Evolutionary conservation across 2,113 vertebrate species (phyloP), one percentile per base, ranked within the genome.

Genomic region (Harpagus bidentatus): DNA sequence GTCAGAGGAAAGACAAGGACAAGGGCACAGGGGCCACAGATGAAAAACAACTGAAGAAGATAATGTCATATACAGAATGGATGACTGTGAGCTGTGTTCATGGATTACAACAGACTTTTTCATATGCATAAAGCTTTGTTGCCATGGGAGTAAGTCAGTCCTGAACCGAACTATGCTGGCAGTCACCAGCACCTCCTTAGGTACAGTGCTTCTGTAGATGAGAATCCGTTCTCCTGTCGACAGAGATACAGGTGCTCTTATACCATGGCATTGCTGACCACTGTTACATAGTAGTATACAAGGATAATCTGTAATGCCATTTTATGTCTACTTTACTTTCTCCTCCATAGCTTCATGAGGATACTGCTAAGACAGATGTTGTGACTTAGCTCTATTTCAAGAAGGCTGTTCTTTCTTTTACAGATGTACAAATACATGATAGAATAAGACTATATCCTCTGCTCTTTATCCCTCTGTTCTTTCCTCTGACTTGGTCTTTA

Each of bases 241-340:
- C 36, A 82, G 52, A 25, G 9, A 38, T 13, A 47, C 5, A 71
- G 43, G 28, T 45, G 69, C 11, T 63, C 43, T 36, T 31, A 23
- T 1, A 36, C 16, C 3, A 0, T 14, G 20, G 71, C 71, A n/a
- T 4, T 85, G 40, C 36, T 48, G 63, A 29, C 48, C n/a, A 26
- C 23, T 15, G 29, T 42, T 53, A 18, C 2, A 8, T 2, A 13
- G 12, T 3, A 17, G 38, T 28, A 15, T 0, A 16, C 25, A n/a
- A 6, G 42, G 15, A 25, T 62, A 16, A 52, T n/a, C 6, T 42
- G 34, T 2, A 88, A 47, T 20, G 7, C 16, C n/a, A n/a, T 32
- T 25, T 79, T 7, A 45, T 22, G 36, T 8, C 25, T 89, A 13
- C 36, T 73, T 25, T 10, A 48, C 36, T 31, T 70, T 74, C 34